Conservation (phyloP, 2,113 vertebrate genomes). For the Dromas ardeola region DNA sequence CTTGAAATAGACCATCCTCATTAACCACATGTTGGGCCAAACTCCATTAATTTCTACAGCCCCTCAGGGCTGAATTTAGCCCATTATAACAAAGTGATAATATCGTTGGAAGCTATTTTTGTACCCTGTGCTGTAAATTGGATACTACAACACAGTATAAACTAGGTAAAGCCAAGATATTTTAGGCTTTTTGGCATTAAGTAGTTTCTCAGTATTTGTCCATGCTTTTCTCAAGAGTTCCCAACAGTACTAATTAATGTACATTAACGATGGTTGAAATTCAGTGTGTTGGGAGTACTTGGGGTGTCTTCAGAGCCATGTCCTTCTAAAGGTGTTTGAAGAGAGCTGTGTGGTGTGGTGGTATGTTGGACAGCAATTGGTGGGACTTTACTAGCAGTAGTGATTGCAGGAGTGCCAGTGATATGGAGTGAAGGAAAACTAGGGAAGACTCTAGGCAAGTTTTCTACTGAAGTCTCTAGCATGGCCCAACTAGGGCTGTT, state of each 20-base stretch:
- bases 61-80: slow-evolving; percentile 56
- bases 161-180: slow-evolving; percentile 14
- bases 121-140: not conserved
- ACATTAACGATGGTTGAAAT: not conserved
- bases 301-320: not conserved
- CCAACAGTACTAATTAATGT: not conserved
- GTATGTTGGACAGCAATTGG: not conserved
- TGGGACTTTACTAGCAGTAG: not conserved
- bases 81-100: slow-evolving; percentile 31
- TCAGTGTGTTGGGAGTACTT: not conserved
- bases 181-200: not conserved
- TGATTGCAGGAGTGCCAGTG: not conserved
- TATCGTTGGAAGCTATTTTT: slow-evolving; percentile 44
- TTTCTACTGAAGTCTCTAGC: not conserved
- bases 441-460: not conserved
- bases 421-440: not conserved
- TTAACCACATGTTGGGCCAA: slow-evolving; percentile 54
- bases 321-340: not conserved
- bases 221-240: slow-evolving; percentile 5
- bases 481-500: not conserved
- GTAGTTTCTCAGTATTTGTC: not conserved
- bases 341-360: not conserved
- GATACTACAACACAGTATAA: not conserved
- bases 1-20: slow-evolving; percentile 41
- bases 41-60: slow-evolving; percentile 44